Evolutionary conservation across 2,797 vertebrate genomes (phyloP).

Genomic region (Periparus ater): DNA sequence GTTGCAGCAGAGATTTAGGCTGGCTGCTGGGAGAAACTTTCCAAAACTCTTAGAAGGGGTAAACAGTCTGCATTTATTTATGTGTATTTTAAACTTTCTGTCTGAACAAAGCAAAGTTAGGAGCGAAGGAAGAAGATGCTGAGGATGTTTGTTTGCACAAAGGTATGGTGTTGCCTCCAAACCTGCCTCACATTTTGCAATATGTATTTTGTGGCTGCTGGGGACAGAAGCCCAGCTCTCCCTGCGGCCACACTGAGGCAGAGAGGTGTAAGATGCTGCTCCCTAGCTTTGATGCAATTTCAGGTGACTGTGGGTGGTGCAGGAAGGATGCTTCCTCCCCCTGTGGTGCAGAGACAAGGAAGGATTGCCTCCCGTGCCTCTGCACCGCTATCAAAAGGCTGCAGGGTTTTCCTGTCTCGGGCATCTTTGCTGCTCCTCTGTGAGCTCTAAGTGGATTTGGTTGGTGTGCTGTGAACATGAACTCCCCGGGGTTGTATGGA

Average conservation of each 20-base stretch:
- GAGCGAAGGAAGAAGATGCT: neutral
- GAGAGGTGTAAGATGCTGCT: neutral
- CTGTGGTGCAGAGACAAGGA: neutral
- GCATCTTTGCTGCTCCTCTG: neutral
- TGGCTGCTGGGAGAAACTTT: neutral
- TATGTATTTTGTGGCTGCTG: neutral
- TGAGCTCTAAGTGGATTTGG: neutral
- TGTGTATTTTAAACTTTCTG: neutral
- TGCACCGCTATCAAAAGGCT: neutral
- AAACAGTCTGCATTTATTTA: neutral
- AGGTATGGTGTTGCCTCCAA: neutral
- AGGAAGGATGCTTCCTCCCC: neutral
- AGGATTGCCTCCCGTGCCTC: fast-evolving
- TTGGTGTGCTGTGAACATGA: neutral
- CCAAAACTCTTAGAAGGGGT: neutral
- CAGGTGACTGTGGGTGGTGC: neutral
- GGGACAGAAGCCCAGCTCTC: neutral
- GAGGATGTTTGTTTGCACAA: neutral
- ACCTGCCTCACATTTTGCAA: neutral
- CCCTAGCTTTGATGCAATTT: neutral
- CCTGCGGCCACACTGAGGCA: fast-evolving
- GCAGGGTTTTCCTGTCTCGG: neutral
- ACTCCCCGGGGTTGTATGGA: neutral
- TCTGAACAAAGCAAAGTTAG: neutral
- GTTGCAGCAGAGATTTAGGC: neutral